Percentiles rank a stretch among this genome's conserved stretches.
phyloP scores from a whole-genome alignment of 2,113 vertebrate genomes.

The Cyrtonyx montezumae region DNA sequence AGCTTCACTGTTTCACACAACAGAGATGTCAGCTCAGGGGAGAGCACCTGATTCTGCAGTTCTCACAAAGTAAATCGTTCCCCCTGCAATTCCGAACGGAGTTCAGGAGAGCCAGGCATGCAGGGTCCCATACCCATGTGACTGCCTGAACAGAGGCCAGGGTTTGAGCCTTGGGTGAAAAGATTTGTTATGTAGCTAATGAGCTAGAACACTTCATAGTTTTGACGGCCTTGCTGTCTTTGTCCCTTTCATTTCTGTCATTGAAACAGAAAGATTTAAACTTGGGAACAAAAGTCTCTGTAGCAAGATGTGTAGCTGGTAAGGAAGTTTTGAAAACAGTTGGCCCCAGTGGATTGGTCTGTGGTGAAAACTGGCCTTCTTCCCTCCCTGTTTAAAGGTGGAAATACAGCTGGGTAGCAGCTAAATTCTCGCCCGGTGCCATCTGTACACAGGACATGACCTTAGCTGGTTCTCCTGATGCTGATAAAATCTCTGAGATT shows the following conservation, averaged over 20 bases:
- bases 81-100: accelerated
- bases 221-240: neutral
- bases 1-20: neutral
- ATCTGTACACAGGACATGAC: neutral
- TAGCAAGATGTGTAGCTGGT: neutral
- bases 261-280: neutral
- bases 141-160: neutral
- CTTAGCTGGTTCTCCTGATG: neutral
- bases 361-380: neutral
- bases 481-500: neutral
- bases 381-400: neutral
- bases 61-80: neutral
- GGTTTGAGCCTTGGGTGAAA: neutral
- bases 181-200: neutral
- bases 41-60: neutral
- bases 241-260: neutral
- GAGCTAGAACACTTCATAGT: neutral
- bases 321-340: neutral
- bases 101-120: neutral
- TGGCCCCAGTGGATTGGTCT: neutral
- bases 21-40: neutral
- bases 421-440: neutral
- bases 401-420: neutral
- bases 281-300: neutral
- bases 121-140: neutral